Evolutionary conservation across 64 coral and sea anemone species (phyloP).

Genomic region (Dendrophyllia cribrosa): DNA sequence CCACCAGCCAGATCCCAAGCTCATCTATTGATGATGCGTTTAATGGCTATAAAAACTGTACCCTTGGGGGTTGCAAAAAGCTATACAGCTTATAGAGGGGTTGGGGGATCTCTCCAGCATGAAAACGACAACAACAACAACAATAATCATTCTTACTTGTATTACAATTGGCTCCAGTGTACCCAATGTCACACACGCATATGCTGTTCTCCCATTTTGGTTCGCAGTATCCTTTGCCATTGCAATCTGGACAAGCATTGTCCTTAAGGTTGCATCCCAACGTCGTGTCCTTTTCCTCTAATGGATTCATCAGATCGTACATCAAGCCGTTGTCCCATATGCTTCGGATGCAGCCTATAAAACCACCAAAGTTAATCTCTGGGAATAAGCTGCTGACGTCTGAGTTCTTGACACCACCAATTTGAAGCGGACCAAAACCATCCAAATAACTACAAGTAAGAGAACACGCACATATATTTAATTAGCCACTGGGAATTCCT

Average conservation of each 20-base stretch:
- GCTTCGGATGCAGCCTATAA: conserved; percentile 87
- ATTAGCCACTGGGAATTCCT: too few relatives aligned
- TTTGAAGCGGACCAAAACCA: conserved; percentile 96
- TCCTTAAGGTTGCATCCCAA: conserved; percentile 72
- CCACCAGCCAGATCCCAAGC: too few relatives aligned
- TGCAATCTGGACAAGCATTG: conserved; percentile 80
- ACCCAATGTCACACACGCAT: conserved; percentile 88
- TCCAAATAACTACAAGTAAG: conserved; percentile 71
- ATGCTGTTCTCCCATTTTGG: conserved; percentile 76
- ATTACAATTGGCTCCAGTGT: conserved; percentile 74
- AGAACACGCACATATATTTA: not conserved
- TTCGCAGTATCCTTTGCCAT: conserved; percentile 82
- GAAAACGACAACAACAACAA: not conserved
- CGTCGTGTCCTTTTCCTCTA: conserved; percentile 71
- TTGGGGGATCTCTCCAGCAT: too few relatives aligned
- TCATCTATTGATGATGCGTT: too few relatives aligned
- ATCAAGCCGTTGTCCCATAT: conserved; percentile 77
- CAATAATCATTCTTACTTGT: conserved; percentile 73
- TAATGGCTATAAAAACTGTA: too few relatives aligned
- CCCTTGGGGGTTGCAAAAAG: too few relatives aligned
- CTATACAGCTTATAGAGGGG: too few relatives aligned
- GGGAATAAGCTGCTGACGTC: conserved; percentile 43
- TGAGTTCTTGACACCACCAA: conserved; percentile 83
- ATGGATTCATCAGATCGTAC: conserved; percentile 90
- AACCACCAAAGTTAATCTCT: conserved; percentile 64